phyloP scores from a whole-genome alignment of 30 jellyfish, hydroid and myxozoan genomes.

The Aurelia sp. region DNA sequence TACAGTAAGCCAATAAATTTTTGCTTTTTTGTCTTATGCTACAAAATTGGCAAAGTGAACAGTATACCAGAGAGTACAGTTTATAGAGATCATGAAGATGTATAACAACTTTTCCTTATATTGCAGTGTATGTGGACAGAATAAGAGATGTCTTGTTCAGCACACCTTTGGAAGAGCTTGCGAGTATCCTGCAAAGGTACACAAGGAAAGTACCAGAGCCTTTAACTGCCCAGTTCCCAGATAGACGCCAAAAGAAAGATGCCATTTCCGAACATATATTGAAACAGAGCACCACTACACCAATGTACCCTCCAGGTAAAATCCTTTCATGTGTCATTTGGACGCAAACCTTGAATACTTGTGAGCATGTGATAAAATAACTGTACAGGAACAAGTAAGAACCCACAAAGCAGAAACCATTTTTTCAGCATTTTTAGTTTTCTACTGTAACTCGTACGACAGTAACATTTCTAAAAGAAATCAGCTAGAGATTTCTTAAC shows the following conservation, averaged over 20 bases:
- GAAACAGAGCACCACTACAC: constrained; percentile 23
- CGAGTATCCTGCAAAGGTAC: constrained; percentile 7
- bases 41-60: too few relatives aligned
- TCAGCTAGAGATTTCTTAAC: too few relatives aligned
- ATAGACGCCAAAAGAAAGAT: constrained; percentile 29
- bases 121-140: constrained; percentile 17
- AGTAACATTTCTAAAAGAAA: too few relatives aligned
- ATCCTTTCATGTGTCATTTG: constrained; percentile 14
- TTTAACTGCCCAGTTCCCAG: constrained; percentile 25
- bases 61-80: constrained; percentile 8
- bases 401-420: too few relatives aligned
- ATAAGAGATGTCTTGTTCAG: constrained; percentile 17
- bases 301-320: constrained; percentile 28
- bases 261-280: not conserved
- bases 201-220: constrained; percentile 31
- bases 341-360: constrained; percentile 1
- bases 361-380: not conserved
- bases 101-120: not conserved
- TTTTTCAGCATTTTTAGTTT: too few relatives aligned
- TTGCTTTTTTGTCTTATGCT: not conserved
- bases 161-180: constrained; percentile 28
- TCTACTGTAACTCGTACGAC: too few relatives aligned
- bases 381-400: too few relatives aligned
- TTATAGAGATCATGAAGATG: not conserved
- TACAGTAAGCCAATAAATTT: not conserved